Evolutionary conservation across 1,140 invertebrate species (phyloP).

Genomic region (Caenorhabditis latens): DNA sequence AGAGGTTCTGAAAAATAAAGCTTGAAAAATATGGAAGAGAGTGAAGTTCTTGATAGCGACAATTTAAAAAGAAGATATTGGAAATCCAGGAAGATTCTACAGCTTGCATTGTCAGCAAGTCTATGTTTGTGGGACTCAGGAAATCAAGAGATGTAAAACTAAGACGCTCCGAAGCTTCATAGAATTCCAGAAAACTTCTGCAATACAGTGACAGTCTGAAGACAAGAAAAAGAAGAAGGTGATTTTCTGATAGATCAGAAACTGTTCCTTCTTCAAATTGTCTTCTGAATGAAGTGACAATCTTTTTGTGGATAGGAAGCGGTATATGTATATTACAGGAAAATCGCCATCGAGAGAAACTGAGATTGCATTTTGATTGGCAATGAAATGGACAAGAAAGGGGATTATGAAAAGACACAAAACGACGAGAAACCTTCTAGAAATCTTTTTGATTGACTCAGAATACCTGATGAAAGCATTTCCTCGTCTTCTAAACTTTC

Average conservation of each 20-base stretch:
- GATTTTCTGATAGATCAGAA: neutral
- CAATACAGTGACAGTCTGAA: too few species aligned
- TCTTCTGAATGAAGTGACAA: neutral
- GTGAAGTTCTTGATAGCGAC: too few species aligned
- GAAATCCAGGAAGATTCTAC: too few species aligned
- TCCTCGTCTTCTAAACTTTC: neutral
- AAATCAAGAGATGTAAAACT: too few species aligned
- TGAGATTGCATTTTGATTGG: conserved; percentile 55
- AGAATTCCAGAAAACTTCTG: too few species aligned
- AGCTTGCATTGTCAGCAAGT: too few species aligned
- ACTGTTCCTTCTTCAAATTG: neutral
- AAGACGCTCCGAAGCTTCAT: too few species aligned
- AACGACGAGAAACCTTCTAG: conserved; percentile 7
- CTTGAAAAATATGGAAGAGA: neutral
- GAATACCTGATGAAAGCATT: neutral
- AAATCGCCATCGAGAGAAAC: conserved; percentile 34
- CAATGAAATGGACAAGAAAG: conserved; percentile 39
- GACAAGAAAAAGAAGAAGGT: neutral
- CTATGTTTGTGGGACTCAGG: too few species aligned
- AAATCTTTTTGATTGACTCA: conserved; percentile 24
- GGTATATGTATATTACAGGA: conserved; percentile 51
- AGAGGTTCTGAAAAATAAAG: neutral
- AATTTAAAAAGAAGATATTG: too few species aligned
- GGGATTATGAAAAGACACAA: neutral
- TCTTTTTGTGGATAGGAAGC: conserved; percentile 27